phyloP scores from a whole-genome alignment of 2,113 vertebrate genomes.

The Himantopus leucocephalus region DNA sequence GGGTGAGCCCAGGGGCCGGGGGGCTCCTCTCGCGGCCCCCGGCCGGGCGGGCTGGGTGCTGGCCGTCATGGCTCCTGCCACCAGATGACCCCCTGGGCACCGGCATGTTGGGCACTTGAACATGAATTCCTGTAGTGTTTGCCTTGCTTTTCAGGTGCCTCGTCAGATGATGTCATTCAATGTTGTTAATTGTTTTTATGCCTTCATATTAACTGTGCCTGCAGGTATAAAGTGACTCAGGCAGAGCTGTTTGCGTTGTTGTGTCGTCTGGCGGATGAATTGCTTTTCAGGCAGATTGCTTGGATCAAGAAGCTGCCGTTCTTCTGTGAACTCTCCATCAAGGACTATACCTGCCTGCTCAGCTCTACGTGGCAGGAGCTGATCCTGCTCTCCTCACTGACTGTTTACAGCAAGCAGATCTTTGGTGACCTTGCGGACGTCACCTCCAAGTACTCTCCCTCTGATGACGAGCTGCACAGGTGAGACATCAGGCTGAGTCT shows the following conservation, averaged over 20 bases:
- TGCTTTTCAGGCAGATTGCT: slow-evolving; percentile 96
- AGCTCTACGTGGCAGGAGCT: slow-evolving; percentile 98
- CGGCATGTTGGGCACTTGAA: accelerated
- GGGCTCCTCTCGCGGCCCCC: neutral
- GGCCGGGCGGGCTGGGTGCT: accelerated
- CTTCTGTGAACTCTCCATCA: slow-evolving; percentile 97
- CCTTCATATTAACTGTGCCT: neutral
- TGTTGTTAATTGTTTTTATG: neutral
- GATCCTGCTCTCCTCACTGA: slow-evolving; percentile 94
- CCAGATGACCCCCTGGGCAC: neutral
- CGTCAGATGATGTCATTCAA: neutral
- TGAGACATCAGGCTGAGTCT: slow-evolving; percentile 58
- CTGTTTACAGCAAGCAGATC: slow-evolving; percentile 95
- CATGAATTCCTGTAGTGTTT: neutral
- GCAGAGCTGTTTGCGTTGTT: slow-evolving; percentile 95
- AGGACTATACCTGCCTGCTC: slow-evolving; percentile 97
- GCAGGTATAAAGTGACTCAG: slow-evolving; percentile 95
- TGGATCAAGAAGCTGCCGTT: slow-evolving; percentile 99
- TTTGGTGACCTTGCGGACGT: slow-evolving; percentile 94
- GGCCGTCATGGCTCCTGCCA: accelerated
- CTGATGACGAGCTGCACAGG: slow-evolving; percentile 94
- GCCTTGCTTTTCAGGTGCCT: neutral
- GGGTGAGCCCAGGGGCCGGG: neutral
- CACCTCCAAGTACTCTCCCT: slow-evolving; percentile 95
- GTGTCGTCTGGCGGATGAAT: slow-evolving; percentile 95